phyloP scores from a whole-genome alignment of 2,888 invertebrate species.

The Agrotis exclamationis region DNA sequence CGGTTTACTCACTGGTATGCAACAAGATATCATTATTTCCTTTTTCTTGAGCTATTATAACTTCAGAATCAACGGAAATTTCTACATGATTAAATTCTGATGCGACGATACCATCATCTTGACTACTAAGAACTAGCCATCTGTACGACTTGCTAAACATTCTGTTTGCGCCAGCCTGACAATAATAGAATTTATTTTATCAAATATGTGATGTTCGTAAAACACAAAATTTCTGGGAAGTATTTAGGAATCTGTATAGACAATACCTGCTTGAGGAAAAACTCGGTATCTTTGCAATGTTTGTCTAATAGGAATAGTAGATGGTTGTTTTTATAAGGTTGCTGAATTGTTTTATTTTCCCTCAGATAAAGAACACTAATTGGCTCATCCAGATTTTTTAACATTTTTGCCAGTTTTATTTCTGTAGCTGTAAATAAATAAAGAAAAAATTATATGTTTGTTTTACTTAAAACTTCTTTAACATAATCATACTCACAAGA shows the following conservation, averaged over 20 bases:
- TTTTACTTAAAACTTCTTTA: background rate
- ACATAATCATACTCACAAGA: slow-evolving; percentile 68
- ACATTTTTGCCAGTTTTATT: slow-evolving; percentile 61
- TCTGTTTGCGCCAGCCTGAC: slow-evolving; percentile 69
- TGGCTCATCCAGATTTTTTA: slow-evolving; percentile 59
- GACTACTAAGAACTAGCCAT: slow-evolving; percentile 75
- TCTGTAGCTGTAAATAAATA: slow-evolving; percentile 54
- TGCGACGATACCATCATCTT: slow-evolving; percentile 45
- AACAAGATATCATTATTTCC: slow-evolving; percentile 59
- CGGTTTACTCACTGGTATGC: slow-evolving; percentile 69
- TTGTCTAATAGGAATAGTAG: slow-evolving; percentile 50
- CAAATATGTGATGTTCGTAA: background rate
- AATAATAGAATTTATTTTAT: slow-evolving; percentile 6
- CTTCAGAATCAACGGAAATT: slow-evolving; percentile 79
- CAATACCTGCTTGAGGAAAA: slow-evolving; percentile 69
- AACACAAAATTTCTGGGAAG: background rate
- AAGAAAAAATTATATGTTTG: too few relatives aligned
- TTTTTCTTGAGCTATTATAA: slow-evolving; percentile 70
- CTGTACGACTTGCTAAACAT: slow-evolving; percentile 74
- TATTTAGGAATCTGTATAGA: background rate
- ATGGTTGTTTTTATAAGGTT: slow-evolving; percentile 31
- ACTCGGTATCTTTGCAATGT: slow-evolving; percentile 60
- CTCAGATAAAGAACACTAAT: slow-evolving; percentile 65
- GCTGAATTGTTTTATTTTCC: slow-evolving; percentile 42
- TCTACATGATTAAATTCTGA: slow-evolving; percentile 62